Percentiles rank a stretch among this genome's conserved stretches.
These are phyloP conservation scores for Gila robusta DNA, from an alignment of 2,797 vertebrate species.

Conservation along the genomic window DNA sequence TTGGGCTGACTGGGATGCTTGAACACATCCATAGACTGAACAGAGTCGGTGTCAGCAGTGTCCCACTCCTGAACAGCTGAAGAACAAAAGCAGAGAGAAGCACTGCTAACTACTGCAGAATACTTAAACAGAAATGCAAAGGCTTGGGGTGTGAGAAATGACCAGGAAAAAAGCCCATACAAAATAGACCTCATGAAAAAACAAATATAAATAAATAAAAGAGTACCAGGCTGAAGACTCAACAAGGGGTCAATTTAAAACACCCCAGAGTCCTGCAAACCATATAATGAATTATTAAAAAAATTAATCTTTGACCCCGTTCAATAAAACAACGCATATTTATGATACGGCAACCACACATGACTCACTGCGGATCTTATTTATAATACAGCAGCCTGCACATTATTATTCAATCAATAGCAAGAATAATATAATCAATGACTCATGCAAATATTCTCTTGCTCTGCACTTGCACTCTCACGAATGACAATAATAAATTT, in stretches of 20 bases:
- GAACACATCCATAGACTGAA: constrained; percentile 76
- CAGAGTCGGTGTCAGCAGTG: constrained; percentile 89
- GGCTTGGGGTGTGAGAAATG: constrained; percentile 20
- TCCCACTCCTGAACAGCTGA: constrained; percentile 85
- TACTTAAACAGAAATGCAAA: constrained; percentile 32
- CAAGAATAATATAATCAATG: constrained; percentile 10
- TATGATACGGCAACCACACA: neutral
- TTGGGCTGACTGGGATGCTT: constrained; percentile 75
- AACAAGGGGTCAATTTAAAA: constrained; percentile 17
- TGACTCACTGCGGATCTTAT: neutral
- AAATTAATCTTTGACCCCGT: neutral
- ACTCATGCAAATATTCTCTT: constrained; percentile 9
- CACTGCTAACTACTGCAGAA: constrained; percentile 23
- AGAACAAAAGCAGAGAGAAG: constrained; percentile 24
- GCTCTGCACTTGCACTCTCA: neutral
- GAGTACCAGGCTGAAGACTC: neutral
- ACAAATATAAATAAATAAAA: neutral
- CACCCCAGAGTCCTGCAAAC: neutral
- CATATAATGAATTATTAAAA: neutral
- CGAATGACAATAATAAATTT: neutral
- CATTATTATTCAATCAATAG: constrained; percentile 19
- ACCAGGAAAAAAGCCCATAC: neutral
- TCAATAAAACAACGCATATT: neutral
- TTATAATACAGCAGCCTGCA: neutral
- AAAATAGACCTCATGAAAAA: neutral